Evolutionary conservation across 2,888 invertebrate species (phyloP).

Genomic region (Yponomeuta cagnagella): DNA sequence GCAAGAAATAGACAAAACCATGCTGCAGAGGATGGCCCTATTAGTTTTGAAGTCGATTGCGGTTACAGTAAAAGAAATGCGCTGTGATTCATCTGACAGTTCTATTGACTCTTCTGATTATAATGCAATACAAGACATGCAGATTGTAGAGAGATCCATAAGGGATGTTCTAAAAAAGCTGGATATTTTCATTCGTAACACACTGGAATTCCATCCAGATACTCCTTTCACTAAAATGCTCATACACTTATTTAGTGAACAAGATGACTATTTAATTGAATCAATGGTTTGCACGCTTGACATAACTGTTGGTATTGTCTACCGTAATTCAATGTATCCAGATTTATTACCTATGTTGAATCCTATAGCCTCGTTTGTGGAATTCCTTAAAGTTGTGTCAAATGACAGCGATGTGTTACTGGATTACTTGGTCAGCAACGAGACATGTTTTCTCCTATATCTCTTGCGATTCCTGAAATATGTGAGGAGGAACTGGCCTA

Average conservation of each 20-base stretch:
- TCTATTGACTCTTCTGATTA: constrained; percentile 90
- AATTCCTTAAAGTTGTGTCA: constrained; percentile 88
- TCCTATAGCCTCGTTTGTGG: constrained; percentile 90
- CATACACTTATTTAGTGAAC: constrained; percentile 91
- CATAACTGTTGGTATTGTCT: constrained; percentile 89
- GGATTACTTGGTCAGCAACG: constrained; percentile 91
- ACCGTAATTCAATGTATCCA: constrained; percentile 86
- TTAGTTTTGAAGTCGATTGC: constrained; percentile 92
- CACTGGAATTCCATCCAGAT: constrained; percentile 90
- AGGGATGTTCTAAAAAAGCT: constrained; percentile 88
- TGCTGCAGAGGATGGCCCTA: constrained; percentile 91
- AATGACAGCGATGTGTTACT: constrained; percentile 87
- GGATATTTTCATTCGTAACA: constrained; percentile 87
- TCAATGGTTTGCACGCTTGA: constrained; percentile 94
- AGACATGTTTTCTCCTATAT: constrained; percentile 92
- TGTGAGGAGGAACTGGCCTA: constrained; percentile 87
- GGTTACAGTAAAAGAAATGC: constrained; percentile 91
- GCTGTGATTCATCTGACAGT: constrained; percentile 90
- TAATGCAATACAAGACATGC: constrained; percentile 92
- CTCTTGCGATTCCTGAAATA: constrained; percentile 89
- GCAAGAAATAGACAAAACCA: constrained; percentile 81
- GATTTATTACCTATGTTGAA: constrained; percentile 88
- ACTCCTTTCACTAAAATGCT: constrained; percentile 91
- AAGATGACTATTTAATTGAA: constrained; percentile 93
- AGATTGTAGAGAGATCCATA: constrained; percentile 89